Conservation (phyloP, 2,113 vertebrate species). For the Pelusios castaneus region DNA sequence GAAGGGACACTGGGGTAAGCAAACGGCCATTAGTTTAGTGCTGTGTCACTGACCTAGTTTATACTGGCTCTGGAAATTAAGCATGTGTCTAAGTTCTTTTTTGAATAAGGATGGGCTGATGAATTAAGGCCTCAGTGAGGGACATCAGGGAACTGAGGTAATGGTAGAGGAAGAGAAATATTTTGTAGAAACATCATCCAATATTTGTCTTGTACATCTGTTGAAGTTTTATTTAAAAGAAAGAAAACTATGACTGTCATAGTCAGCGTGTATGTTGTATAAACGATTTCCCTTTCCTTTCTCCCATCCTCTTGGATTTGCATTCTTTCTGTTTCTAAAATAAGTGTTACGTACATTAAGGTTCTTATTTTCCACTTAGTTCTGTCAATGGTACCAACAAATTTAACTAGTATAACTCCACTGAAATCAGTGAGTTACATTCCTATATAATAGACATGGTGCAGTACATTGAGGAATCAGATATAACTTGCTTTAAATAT, state of each 20-base stretch:
- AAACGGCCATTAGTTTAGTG: neutral
- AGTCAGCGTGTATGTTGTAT: neutral
- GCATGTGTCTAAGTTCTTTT: neutral
- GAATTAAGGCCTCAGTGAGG: neutral
- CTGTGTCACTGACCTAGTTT: too few species aligned
- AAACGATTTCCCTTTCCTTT: neutral
- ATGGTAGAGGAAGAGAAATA: neutral
- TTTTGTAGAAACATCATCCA: neutral
- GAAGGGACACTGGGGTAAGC: neutral
- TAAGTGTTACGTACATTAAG: neutral
- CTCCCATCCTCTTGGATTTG: neutral
- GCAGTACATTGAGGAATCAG: neutral
- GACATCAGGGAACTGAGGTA: neutral
- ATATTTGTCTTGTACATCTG: neutral
- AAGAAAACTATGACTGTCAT: neutral
- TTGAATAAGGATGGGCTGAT: neutral
- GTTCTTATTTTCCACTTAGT: neutral
- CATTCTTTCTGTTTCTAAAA: neutral
- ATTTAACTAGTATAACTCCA: neutral
- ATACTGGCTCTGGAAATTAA: neutral
- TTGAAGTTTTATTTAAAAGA: neutral
- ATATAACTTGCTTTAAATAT: neutral
- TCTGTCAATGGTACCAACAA: neutral
- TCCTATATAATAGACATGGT: neutral
- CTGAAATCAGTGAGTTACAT: neutral